Evolutionary conservation across 2,113 vertebrate species (phyloP), one percentile per base, ranked within the genome.

Genomic region (Sander vitreus): DNA sequence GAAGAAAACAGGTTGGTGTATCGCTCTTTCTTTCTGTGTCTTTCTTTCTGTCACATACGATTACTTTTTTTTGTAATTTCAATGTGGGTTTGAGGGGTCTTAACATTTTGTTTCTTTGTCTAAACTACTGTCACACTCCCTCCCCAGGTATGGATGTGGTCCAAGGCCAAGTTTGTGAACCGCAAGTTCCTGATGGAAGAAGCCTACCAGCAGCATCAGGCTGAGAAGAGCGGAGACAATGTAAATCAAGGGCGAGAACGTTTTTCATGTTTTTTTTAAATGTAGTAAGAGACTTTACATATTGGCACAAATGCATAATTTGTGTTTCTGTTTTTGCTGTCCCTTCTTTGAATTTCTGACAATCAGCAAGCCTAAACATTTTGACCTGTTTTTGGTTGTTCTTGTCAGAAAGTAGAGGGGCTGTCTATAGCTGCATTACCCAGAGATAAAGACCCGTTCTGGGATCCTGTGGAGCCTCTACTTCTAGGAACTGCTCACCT

Each of bases 141-240:
- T 85, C 76, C 78, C 4, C 78, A 98, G 97, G 96, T 97, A 2
- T 98, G 97, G 97, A 84, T 97, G 19, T 97, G 97, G 97, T 97
- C 96, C 65, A 97, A 97, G 90, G 91, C 94, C 57, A 98, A 97
- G 92, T 97, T 98, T 83, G 94, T 97, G 60, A 97, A 97, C 70
- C 96, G 96, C 58, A 98, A 97, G 85, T 97, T 96, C 89, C 93
- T 97, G 23, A 98, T 97, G 96, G 96, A 97, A 74, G 97, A 98
- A 39, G 76, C 96, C 51, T 97, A 97, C 87, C 96, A 96, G 94
- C 93, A 66, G 71, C 95, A 96, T 71, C 92, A 93, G 30, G 89
- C 89, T 3, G 94, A 95, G 70, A 94, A 86, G 27, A 94, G 63
- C 0, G 19, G 36, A 57, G 86, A 69, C 18, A 16, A 68, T 60